These are phyloP conservation scores for Zaprionus inermis DNA, from an alignment of 1,140 invertebrate species.

Conservation along the genomic window DNA sequence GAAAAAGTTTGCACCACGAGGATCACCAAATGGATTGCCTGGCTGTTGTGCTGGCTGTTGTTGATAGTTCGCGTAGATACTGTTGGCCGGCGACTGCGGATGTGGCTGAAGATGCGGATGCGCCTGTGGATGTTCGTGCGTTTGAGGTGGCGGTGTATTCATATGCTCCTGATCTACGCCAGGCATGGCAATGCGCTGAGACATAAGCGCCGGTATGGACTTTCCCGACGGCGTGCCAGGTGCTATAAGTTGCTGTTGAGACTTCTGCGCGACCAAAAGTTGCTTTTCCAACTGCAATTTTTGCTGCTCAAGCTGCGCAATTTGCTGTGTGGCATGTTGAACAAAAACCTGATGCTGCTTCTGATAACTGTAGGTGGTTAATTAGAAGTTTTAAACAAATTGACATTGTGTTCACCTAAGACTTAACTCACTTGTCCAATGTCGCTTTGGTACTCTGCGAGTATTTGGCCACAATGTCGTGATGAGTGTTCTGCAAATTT, in stretches of 20 bases:
- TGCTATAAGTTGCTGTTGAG: conserved; percentile 46
- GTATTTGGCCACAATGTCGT: conserved; percentile 90
- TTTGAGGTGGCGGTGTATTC: conserved; percentile 45
- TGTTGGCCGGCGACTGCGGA: conserved; percentile 27
- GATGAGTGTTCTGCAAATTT: conserved; percentile 91
- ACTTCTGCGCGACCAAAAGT: conserved; percentile 78
- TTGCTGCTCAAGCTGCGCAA: conserved; percentile 93
- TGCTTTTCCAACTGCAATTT: conserved; percentile 91
- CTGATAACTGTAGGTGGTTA: conserved; percentile 87
- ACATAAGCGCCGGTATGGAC: conserved; percentile 69
- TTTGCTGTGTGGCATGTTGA: conserved; percentile 94
- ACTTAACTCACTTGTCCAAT: conserved; percentile 87
- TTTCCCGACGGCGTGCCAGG: conserved; percentile 43
- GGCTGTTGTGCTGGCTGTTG: conserved; percentile 53
- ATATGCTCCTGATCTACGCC: conserved; percentile 56
- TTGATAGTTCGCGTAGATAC: conserved; percentile 60
- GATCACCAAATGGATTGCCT: conserved; percentile 58
- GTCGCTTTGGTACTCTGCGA: conserved; percentile 90
- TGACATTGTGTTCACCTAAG: background rate
- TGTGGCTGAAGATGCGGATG: conserved; percentile 44
- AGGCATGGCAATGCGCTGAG: conserved; percentile 62
- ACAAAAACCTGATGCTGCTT: conserved; percentile 98
- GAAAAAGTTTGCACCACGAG: conserved; percentile 84
- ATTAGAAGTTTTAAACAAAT: background rate
- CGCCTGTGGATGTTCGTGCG: conserved; percentile 47